These are phyloP conservation scores for Decapterus maruadsi DNA, from an alignment of 2,797 vertebrate species.

Conservation along the genomic window DNA sequence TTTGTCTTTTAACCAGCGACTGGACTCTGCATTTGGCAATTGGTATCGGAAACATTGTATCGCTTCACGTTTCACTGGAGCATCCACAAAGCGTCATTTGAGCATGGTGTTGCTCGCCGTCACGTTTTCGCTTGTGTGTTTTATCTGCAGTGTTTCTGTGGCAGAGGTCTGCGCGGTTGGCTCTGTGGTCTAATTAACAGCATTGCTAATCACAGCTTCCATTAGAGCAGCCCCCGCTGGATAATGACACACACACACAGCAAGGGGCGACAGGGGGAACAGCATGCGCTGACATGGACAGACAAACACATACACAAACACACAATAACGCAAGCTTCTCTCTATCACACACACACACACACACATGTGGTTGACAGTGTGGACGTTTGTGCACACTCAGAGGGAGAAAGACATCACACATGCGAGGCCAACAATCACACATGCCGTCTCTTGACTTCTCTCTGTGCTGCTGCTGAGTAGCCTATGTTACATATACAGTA, in stretches of 20 bases:
- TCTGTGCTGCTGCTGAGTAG: constrained; percentile 5
- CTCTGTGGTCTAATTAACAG: constrained; percentile 86
- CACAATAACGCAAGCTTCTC: constrained; percentile 53
- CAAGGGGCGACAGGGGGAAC: constrained; percentile 81
- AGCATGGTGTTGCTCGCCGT: constrained; percentile 40
- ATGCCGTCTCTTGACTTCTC: constrained; percentile 22
- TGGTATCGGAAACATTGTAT: constrained; percentile 42
- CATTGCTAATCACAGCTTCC: constrained; percentile 86
- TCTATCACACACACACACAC: constrained; percentile 22
- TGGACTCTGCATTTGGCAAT: constrained; percentile 35
- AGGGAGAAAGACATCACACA: constrained; percentile 29
- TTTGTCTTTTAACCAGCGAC: constrained; percentile 10
- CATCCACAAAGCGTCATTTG: constrained; percentile 34
- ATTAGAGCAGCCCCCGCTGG: constrained; percentile 83
- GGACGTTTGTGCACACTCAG: constrained; percentile 50
- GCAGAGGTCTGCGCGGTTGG: constrained; percentile 75
- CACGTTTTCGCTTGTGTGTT: constrained; percentile 46
- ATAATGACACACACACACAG: constrained; percentile 85
- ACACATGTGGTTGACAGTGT: constrained; percentile 53
- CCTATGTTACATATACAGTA: constrained; percentile 16
- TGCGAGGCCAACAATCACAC: constrained; percentile 22
- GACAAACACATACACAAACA: constrained; percentile 75
- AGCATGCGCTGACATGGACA: constrained; percentile 79
- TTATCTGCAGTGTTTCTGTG: constrained; percentile 70
- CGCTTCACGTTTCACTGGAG: constrained; percentile 57